These are phyloP conservation scores for Idris sp. DNA, from an alignment of 1,140 invertebrate species.

Conservation along the genomic window DNA sequence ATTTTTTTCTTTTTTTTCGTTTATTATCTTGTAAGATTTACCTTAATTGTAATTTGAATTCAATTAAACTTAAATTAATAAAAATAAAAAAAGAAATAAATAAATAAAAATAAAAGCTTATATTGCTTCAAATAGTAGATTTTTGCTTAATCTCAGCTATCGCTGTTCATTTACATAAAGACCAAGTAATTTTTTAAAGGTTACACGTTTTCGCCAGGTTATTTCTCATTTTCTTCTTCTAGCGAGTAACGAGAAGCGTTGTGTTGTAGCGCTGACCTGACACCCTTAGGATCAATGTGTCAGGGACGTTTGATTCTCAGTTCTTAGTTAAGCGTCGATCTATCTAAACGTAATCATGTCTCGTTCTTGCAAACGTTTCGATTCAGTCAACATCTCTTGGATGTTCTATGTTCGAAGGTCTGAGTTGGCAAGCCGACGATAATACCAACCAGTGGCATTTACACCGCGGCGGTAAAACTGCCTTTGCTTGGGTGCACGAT, in stretches of 20 bases:
- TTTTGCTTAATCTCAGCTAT: conserved; percentile 38
- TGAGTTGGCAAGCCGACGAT: conserved; percentile 68
- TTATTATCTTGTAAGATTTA: too few species aligned
- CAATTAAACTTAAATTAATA: too few species aligned
- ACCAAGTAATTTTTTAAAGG: conserved; percentile 62
- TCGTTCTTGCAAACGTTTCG: conserved; percentile 62
- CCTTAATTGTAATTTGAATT: too few species aligned
- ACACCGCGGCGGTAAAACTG: conserved; percentile 70
- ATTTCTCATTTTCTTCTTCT: conserved; percentile 18
- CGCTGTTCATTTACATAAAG: conserved; percentile 55
- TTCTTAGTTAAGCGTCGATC: conserved; percentile 53
- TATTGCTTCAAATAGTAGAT: conserved; percentile 34
- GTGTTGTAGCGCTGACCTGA: conserved; percentile 61
- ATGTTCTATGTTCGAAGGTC: conserved; percentile 73
- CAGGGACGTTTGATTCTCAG: conserved; percentile 66
- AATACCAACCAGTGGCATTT: conserved; percentile 79
- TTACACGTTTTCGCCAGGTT: conserved; percentile 40
- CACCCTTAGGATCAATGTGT: conserved; percentile 70
- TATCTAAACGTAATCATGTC: conserved; percentile 51
- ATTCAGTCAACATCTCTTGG: conserved; percentile 65
- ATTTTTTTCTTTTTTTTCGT: too few species aligned
- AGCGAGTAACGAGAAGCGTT: too few species aligned
- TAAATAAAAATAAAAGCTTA: too few species aligned
- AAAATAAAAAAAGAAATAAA: too few species aligned
- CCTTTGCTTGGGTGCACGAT: conserved; percentile 70